These are phyloP conservation scores for Ormyrus thymus DNA, from an alignment of 2,888 invertebrate genomes.

Conservation along the genomic window DNA sequence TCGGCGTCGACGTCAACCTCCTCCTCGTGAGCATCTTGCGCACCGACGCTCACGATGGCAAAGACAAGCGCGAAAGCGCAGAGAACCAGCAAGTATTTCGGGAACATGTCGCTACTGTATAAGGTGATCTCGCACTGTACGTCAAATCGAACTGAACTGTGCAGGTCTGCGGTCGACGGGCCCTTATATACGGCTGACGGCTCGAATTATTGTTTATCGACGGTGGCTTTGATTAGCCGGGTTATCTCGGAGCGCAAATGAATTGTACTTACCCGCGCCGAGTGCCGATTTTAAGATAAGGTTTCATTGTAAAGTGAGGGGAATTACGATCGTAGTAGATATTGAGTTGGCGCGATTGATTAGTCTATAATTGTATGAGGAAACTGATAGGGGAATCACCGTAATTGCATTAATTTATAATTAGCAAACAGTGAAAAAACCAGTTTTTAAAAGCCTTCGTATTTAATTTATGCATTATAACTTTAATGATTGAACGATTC, in stretches of 20 bases:
- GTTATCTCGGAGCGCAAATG: no score
- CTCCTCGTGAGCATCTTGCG: neutral
- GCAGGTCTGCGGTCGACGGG: neutral
- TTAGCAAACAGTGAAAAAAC: no score
- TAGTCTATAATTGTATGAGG: neutral
- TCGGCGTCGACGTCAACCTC: neutral
- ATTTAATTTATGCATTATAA: no score
- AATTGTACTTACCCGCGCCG: neutral
- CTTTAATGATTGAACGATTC: no score
- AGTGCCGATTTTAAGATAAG: neutral
- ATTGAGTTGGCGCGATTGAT: neutral
- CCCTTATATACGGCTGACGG: no score
- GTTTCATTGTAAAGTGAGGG: no score
- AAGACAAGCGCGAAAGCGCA: neutral
- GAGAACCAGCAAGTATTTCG: constrained; percentile 20
- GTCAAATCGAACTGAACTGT: neutral
- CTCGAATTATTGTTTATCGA: no score
- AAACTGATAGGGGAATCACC: no score
- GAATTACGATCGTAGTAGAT: neutral
- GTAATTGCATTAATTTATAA: no score
- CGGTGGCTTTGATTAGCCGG: no score
- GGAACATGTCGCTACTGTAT: constrained; percentile 17
- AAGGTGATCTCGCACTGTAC: neutral
- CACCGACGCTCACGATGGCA: neutral
- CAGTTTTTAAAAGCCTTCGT: no score